Base-by-base conservation (phyloP, 1,140 invertebrate species). In the Psilanteris sp. region DNA sequence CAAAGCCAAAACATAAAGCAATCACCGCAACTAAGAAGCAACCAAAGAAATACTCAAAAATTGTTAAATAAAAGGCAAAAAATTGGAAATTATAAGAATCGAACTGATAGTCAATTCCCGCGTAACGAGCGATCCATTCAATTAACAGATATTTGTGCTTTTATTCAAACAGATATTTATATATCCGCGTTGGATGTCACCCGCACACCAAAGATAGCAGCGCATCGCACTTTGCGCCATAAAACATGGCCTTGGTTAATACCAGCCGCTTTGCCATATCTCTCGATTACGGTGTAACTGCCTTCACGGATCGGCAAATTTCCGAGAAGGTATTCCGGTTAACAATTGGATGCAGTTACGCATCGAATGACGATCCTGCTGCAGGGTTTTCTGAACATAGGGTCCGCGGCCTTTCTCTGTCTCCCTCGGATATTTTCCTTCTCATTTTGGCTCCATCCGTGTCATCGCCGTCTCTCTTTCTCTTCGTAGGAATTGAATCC, bases 321-420 rank as follows among this genome's bases (percentile, higher is more conserved):
- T 81, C 70, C 67, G 67, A 77, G 70, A 79, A 77, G 77, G 61
- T 80, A 79, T 70, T 64, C 77, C 68, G 59, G 57, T 59, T 73
- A 79, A 81, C 81, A 81, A 82, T 84, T 82, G 81, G 75, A 82
- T 62, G 79, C 81, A 83, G 80, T 84, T 83, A 81, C 79, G 80
- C 77, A 82, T 81, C 79, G 75, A 80, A 77, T 79, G 80, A 81
- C 79, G 67, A 79, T 80, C 70, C 67, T 57, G 20, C 15, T 54
- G 29, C 52, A 39, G 44, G 27, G 16, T 64, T 48, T 39, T 39
- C 44, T 71, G 46, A 50, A 44, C 59, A 54, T 70, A 68, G 55
- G 39, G 32, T 36, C 32, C 27, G 34, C 43, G 18, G 48, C 37
- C 27, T 68, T 34, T 70, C 36, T 70, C 37, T 64, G 36, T 70